Conservation (phyloP, 2,888 invertebrate genomes). For the Plebejus argus region DNA sequence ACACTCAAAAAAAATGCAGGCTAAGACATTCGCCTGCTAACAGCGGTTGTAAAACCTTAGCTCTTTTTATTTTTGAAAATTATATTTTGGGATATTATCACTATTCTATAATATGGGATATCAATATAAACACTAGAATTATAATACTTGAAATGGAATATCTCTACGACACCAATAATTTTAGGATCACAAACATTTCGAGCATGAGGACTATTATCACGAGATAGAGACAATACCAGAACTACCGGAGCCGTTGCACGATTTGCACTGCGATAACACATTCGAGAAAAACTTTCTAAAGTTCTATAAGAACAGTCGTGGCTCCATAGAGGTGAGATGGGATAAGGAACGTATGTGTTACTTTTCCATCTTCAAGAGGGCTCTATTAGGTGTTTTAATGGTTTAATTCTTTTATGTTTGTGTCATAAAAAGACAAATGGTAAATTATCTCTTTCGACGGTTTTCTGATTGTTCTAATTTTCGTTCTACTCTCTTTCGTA, state of each 20-base stretch:
- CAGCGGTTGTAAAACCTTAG: too few species aligned
- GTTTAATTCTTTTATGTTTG: background rate
- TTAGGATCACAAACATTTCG: constrained; percentile 43
- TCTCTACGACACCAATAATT: constrained; percentile 36
- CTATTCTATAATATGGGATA: too few species aligned
- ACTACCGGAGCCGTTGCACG: constrained; percentile 54
- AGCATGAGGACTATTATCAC: constrained; percentile 58
- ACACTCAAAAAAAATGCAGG: too few species aligned
- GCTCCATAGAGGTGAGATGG: constrained; percentile 27
- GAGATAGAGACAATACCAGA: constrained; percentile 72
- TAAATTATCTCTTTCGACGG: background rate
- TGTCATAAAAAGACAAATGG: background rate
- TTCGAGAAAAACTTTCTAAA: constrained; percentile 45
- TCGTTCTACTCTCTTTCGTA: background rate
- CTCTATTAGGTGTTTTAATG: background rate
- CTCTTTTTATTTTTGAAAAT: too few species aligned
- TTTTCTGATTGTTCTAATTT: background rate
- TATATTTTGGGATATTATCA: too few species aligned
- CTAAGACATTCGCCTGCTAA: too few species aligned
- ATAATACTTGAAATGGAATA: too few species aligned
- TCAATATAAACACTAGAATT: too few species aligned
- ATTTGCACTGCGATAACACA: constrained; percentile 56
- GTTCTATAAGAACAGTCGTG: background rate
- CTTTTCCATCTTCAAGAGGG: constrained; percentile 15
- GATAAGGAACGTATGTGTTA: background rate